Percentiles rank a stretch among this genome's conserved stretches.
These are phyloP conservation scores for Pocota personata DNA, from an alignment of 2,888 invertebrate species.

Conservation along the genomic window DNA sequence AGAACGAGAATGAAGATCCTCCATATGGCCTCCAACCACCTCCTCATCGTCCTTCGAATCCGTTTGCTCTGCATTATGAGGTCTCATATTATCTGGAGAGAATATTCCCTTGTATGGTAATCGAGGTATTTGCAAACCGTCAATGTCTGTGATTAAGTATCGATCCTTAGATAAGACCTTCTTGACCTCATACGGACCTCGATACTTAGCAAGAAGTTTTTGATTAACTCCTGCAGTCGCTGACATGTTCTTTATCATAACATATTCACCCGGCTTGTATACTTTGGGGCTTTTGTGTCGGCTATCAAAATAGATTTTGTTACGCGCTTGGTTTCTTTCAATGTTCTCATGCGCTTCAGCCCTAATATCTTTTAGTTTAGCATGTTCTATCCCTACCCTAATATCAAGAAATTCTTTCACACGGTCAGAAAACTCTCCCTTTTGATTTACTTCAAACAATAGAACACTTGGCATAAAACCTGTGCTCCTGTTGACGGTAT, in stretches of 20 bases:
- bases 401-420: constrained; percentile 43
- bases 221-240: background rate
- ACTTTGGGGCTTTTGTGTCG: background rate
- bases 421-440: constrained; percentile 67
- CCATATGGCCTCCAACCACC: background rate
- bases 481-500: constrained; percentile 75
- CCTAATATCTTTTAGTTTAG: background rate
- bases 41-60: background rate
- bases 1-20: constrained; percentile 23
- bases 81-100: constrained; percentile 16
- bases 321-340: background rate
- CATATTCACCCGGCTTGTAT: constrained; percentile 6
- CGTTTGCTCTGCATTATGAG: background rate
- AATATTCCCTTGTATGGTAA: constrained; percentile 1
- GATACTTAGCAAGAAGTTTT: constrained; percentile 70
- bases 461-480: constrained; percentile 75
- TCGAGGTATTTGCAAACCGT: constrained; percentile 4
- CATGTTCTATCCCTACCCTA: background rate
- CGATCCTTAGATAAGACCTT: constrained; percentile 74
- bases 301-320: background rate
- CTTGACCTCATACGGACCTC: constrained; percentile 75
- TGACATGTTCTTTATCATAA: constrained; percentile 7
- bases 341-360: background rate
- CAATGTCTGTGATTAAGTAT: constrained; percentile 68
- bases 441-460: constrained; percentile 76